A percentile compares a stretch with the other conserved stretches of the same genome.
These are phyloP conservation scores for Hirudinaria manillensis DNA, from an alignment of 2,888 invertebrate species.

Conservation along the genomic window DNA sequence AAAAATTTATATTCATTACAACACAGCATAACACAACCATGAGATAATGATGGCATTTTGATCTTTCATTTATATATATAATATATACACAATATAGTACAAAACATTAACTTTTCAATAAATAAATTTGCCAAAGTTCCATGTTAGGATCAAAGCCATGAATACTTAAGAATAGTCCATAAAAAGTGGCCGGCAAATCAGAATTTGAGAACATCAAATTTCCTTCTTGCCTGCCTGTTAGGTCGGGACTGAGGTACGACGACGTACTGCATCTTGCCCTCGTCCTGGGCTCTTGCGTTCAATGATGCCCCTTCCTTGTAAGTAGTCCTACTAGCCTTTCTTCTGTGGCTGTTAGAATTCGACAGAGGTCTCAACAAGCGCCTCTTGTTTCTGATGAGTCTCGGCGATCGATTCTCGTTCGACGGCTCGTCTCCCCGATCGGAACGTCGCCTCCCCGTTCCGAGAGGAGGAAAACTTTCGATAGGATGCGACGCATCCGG, in stretches of 20 bases:
- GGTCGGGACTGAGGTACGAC: conserved; percentile 3
- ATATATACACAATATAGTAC: too few relatives aligned
- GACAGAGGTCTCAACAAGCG: background rate
- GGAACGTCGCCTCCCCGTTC: background rate
- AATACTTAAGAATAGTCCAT: background rate
- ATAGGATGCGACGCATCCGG: background rate
- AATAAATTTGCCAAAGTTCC: too few relatives aligned
- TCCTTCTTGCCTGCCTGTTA: conserved; percentile 18
- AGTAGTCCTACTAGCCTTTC: background rate
- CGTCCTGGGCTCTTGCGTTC: too few relatives aligned
- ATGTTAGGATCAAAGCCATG: too few relatives aligned
- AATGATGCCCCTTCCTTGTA: background rate
- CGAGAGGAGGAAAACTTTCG: background rate
- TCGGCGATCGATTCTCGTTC: background rate
- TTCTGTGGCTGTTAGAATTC: background rate
- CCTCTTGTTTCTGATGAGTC: conserved; percentile 1
- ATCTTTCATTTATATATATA: too few relatives aligned
- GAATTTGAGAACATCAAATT: conserved; percentile 21
- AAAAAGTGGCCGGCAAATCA: background rate
- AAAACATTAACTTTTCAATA: too few relatives aligned
- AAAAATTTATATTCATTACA: too few relatives aligned
- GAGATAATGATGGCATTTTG: too few relatives aligned
- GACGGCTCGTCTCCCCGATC: background rate
- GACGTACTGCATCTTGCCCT: background rate
- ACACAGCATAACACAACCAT: too few relatives aligned